Conservation (phyloP, 92 coral and sea anemone genomes). For the Paramuricea clavata region DNA sequence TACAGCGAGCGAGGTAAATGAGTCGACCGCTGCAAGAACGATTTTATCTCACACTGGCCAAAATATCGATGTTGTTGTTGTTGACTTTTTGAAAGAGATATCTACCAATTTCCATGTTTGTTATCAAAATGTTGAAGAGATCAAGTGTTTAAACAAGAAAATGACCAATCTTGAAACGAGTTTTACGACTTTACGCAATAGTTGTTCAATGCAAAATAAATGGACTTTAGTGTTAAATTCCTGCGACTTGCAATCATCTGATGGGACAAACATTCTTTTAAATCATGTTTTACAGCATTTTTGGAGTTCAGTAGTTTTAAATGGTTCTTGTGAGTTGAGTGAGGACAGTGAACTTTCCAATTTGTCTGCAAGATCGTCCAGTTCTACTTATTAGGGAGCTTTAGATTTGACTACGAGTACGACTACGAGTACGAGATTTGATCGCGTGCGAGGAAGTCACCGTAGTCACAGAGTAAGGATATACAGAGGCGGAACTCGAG, state of each 20-base stretch:
- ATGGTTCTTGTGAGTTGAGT: background rate
- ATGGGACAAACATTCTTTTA: conserved; percentile 16
- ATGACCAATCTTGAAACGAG: background rate
- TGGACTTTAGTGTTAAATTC: background rate
- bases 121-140: background rate
- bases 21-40: background rate
- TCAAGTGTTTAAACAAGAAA: background rate
- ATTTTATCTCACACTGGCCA: no score
- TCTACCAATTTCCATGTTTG: background rate
- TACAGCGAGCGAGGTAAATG: background rate
- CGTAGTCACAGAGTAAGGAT: no score
- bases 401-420: no score
- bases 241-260: background rate
- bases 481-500: no score
- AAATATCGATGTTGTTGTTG: background rate
- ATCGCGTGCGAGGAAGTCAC: no score
- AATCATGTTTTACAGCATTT: conserved; percentile 23
- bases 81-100: background rate
- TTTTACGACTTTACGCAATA: background rate
- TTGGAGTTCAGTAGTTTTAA: conserved; percentile 7
- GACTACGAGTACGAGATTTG: no score
- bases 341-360: no score
- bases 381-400: no score
- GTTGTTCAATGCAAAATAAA: background rate
- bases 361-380: no score